Conservation (phyloP, 2,797 vertebrate genomes). For the Anabacerthia variegaticeps region DNA sequence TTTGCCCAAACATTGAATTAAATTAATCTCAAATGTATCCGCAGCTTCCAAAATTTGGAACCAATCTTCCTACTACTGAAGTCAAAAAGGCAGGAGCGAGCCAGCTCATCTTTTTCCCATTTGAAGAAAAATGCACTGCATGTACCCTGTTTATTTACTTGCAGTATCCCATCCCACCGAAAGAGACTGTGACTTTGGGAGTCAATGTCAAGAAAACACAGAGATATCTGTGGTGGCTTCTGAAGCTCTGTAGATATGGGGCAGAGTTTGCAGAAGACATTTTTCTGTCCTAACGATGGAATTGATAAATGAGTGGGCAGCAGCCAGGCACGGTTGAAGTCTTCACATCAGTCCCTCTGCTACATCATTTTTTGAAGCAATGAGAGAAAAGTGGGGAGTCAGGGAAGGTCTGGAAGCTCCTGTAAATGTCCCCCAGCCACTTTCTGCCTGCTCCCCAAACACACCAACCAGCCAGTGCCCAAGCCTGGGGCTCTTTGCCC, state of each 20-base stretch:
- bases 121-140: not conserved
- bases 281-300: not conserved
- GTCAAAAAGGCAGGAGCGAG: not conserved
- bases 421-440: too few species aligned
- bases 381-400: not conserved
- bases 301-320: not conserved
- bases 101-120: conserved; percentile 5
- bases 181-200: not conserved
- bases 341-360: not conserved
- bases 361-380: not conserved
- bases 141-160: not conserved
- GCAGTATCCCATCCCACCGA: not conserved
- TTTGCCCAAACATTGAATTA: not conserved
- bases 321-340: not conserved
- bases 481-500: not conserved
- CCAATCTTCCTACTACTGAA: not conserved
- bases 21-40: not conserved
- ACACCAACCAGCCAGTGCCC: rapidly evolving
- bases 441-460: not conserved
- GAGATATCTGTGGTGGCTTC: not conserved
- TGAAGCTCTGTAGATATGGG: rapidly evolving
- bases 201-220: not conserved
- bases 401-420: not conserved
- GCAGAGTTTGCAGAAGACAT: not conserved
- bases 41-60: conserved; percentile 1